Conservation (phyloP, 2,888 invertebrate genomes). For the Gryllus longicercus region DNA sequence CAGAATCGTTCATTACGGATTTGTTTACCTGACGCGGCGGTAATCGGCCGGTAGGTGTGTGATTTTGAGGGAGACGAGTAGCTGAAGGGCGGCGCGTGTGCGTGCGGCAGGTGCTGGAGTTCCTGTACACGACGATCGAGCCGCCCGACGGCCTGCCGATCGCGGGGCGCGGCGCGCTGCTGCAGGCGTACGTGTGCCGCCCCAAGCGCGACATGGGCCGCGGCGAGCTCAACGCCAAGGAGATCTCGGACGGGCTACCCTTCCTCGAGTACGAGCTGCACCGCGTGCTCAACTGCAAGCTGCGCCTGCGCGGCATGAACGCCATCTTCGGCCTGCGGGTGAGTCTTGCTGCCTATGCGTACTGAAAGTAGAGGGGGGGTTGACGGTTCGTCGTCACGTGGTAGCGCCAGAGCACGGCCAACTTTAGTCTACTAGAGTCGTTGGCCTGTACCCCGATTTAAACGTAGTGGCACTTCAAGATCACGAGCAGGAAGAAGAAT, state of each 20-base stretch:
- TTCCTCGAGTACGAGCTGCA: conserved; percentile 96
- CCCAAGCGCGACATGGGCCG: conserved; percentile 68
- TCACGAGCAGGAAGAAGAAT: no score
- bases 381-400: no score
- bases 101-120: not conserved
- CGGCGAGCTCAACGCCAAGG: conserved; percentile 83
- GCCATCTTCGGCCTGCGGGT: conserved; percentile 82
- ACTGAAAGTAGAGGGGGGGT: no score
- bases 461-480: no score
- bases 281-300: conserved; percentile 81
- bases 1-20: no score
- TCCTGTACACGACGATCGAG: conserved; percentile 80
- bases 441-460: no score
- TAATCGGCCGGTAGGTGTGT: no score
- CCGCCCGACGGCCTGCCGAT: conserved; percentile 72
- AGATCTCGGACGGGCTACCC: conserved; percentile 91
- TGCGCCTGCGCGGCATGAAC: conserved; percentile 93
- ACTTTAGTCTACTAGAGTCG: no score
- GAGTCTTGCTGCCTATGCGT: not conserved
- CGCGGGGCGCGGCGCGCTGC: conserved; percentile 65
- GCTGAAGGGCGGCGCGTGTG: no score
- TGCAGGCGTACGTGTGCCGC: conserved; percentile 73
- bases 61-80: no score
- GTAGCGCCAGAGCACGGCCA: no score
- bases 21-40: no score